Evolutionary conservation across 2,797 vertebrate genomes (phyloP).

Genomic region (Atherinosoma microstoma): DNA sequence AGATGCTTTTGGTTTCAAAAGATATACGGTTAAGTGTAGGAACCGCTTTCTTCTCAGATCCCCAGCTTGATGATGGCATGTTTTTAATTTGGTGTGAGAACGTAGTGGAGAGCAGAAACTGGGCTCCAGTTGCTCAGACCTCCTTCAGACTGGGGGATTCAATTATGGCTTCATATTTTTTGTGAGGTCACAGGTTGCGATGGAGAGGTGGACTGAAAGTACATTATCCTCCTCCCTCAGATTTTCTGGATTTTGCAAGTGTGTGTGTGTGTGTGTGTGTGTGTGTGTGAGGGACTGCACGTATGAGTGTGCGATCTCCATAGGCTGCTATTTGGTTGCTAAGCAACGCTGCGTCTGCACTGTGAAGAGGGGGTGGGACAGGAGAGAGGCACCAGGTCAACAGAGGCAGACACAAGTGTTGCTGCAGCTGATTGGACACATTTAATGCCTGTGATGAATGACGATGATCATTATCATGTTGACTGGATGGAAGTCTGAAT

Average conservation of each 20-base stretch:
- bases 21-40: not conserved
- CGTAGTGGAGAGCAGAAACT: conserved; percentile 6
- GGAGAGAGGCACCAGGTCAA: conserved; percentile 68
- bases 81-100: conserved; percentile 8
- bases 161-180: conserved; percentile 33
- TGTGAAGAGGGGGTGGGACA: conserved; percentile 69
- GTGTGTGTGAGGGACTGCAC: conserved; percentile 26
- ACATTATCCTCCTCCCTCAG: conserved; percentile 59
- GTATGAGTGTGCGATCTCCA: conserved; percentile 46
- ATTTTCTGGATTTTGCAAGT: conserved; percentile 61
- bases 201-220: conserved; percentile 50
- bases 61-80: not conserved
- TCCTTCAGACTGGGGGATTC: conserved; percentile 15
- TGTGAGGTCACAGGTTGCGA: conserved; percentile 39
- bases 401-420: conserved; percentile 61
- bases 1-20: not conserved
- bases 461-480: conserved; percentile 56
- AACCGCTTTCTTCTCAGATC: not conserved
- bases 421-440: conserved; percentile 58
- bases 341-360: conserved; percentile 73
- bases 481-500: conserved; percentile 31
- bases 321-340: conserved; percentile 77
- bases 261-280: conserved; percentile 18
- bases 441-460: conserved; percentile 52
- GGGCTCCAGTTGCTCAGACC: conserved; percentile 28